phyloP scores from a whole-genome alignment of 2,888 invertebrate species.

The Unio delphinus region DNA sequence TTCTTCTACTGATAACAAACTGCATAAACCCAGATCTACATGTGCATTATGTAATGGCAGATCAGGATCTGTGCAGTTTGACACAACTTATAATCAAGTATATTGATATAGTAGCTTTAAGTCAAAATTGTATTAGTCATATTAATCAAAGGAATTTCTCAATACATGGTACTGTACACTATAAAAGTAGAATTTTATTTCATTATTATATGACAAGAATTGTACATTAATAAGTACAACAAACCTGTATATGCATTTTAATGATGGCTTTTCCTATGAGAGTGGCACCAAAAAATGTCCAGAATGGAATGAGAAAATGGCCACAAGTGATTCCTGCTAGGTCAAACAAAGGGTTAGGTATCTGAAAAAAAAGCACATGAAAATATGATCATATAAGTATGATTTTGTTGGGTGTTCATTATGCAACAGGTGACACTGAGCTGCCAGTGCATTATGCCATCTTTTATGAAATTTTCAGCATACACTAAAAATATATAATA shows the following conservation, averaged over 20 bases:
- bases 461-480: no score
- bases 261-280: constrained; percentile 96
- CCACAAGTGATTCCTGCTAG: constrained; percentile 98
- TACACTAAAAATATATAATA: no score
- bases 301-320: constrained; percentile 98
- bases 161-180: no score
- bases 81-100: no score
- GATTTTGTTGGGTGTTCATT: not conserved
- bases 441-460: not conserved
- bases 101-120: no score
- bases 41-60: no score
- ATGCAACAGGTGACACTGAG: constrained; percentile 1
- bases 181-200: not conserved
- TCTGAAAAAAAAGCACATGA: constrained; percentile 73
- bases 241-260: constrained; percentile 94
- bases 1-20: no score
- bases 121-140: no score
- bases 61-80: no score
- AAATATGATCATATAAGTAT: not conserved
- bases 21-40: no score
- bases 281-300: constrained; percentile 99
- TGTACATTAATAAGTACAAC: constrained; percentile 4
- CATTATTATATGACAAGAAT: no score
- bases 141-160: no score
- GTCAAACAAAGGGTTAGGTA: constrained; percentile 99